Percentiles rank a stretch among this genome's conserved stretches.
Conservation (phyloP, 1,140 invertebrate genomes). For the Drosophila lacertosa region DNA sequence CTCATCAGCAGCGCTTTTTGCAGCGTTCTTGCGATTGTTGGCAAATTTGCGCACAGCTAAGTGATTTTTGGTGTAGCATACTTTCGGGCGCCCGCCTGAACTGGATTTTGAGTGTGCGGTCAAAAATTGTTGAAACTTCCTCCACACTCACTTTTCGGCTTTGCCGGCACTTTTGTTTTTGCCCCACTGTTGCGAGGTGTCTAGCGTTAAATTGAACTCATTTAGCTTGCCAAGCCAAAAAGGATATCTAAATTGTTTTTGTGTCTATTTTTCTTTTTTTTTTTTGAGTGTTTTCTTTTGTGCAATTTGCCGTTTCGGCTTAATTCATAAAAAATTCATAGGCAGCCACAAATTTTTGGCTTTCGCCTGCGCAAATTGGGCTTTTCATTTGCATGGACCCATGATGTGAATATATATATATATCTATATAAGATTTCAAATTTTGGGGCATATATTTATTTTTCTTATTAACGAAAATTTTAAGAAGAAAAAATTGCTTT, state of each 20-base stretch:
- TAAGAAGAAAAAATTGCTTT: neutral
- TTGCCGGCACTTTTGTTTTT: too few species aligned
- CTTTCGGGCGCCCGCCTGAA: constrained; percentile 56
- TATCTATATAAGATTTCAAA: neutral
- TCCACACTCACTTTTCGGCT: neutral
- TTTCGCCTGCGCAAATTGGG: constrained; percentile 48
- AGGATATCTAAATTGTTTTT: constrained; percentile 61
- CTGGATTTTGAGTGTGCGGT: constrained; percentile 56
- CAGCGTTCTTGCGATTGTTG: constrained; percentile 38
- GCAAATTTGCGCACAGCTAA: constrained; percentile 68
- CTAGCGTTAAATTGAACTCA: constrained; percentile 63
- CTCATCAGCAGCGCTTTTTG: constrained; percentile 56
- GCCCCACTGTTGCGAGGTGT: constrained; percentile 19
- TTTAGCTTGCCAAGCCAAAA: constrained; percentile 60
- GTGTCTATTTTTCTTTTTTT: constrained; percentile 11
- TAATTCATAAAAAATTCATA: constrained; percentile 64
- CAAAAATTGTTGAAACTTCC: constrained; percentile 27
- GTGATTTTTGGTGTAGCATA: constrained; percentile 74
- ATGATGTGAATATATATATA: neutral
- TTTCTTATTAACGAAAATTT: neutral
- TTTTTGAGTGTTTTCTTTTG: constrained; percentile 14
- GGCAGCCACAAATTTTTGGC: constrained; percentile 55
- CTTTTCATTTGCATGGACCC: constrained; percentile 33
- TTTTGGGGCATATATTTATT: neutral
- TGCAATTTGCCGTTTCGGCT: constrained; percentile 10